Conservation (phyloP, 2,888 invertebrate genomes). For the Selenia dentaria region DNA sequence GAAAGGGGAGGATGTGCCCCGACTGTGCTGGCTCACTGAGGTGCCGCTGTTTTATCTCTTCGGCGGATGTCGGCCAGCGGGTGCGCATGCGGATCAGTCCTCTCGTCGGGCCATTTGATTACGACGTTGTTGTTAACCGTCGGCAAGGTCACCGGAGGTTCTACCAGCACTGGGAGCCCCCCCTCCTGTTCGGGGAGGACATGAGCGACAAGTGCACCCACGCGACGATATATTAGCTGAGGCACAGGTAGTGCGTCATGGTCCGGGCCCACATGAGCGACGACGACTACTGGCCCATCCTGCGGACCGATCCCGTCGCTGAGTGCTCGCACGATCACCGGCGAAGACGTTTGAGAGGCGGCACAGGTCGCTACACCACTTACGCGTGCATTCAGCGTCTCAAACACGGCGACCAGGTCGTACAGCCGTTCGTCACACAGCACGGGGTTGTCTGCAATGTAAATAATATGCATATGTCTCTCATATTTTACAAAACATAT, state of each 20-base stretch:
- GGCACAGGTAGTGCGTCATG: conserved; percentile 34
- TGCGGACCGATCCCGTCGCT: conserved; percentile 49
- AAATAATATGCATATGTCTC: too few species aligned
- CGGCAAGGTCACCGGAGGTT: conserved; percentile 72
- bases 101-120: conserved; percentile 73
- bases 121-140: conserved; percentile 63
- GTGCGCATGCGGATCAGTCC: conserved; percentile 49
- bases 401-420: conserved; percentile 88
- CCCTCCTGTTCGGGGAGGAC: conserved; percentile 66
- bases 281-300: conserved; percentile 55
- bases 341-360: conserved; percentile 57
- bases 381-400: conserved; percentile 89
- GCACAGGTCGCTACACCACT: conserved; percentile 87
- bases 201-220: conserved; percentile 68
- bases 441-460: conserved; percentile 91
- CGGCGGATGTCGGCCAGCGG: conserved; percentile 67
- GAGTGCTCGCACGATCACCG: conserved; percentile 63
- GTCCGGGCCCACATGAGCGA: conserved; percentile 51
- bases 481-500: too few species aligned
- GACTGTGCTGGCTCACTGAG: conserved; percentile 57
- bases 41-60: conserved; percentile 58
- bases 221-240: conserved; percentile 62
- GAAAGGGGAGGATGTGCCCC: neutral
- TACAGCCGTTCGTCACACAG: conserved; percentile 90
- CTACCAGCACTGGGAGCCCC: conserved; percentile 67